Evolutionary conservation across 2,888 invertebrate species (phyloP), one percentile per base, ranked within the genome.

Genomic region (Phyto melanocephala): DNA sequence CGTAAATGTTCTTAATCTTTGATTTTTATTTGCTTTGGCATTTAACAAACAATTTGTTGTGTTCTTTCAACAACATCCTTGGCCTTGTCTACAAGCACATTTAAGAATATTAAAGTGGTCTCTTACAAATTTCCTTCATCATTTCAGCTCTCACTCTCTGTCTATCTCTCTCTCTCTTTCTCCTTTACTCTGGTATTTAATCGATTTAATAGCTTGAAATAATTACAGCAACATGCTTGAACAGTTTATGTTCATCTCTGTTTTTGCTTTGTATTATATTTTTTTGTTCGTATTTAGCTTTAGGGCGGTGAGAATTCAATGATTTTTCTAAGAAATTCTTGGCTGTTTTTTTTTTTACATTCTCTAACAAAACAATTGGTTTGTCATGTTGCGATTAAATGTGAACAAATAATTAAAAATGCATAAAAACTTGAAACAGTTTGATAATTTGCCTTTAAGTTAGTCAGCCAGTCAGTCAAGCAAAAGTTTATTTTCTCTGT

Each of bases 131-230:
- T 15, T 33, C 52, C 52, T 62, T 37, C 52, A 62, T 28, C 54
- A 74, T 45, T 42, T 13, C 52, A 24, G 2, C 6, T 5, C 28
- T 3, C 28, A 5, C 28, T 6, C 28, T 28, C n/a, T 22, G 2
- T 60, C 15, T 0, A 20, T 13, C 50, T 28, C 17, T 42, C 58
- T 13, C n/a, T n/a, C 10, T 47, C 47, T 37, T 17, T 20, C 33
- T n/a, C n/a, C n/a, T n/a, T n/a, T n/a, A n/a, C n/a, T n/a, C 56
- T 20, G 15, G 17, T 67, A 35, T 74, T 54, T 83, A 71, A 80
- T 58, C 67, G 71, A 75, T 76, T 80, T 76, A 72, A 76, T 78
- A 71, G 74, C 71, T 40, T 78, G 67, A 78, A 81, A 78, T 84
- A 84, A 84, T 81, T 84, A 75, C 54, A 42, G n/a, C 47, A 75